phyloP scores from a whole-genome alignment of 2,888 invertebrate genomes.

The Leptogaster cylindrica region DNA sequence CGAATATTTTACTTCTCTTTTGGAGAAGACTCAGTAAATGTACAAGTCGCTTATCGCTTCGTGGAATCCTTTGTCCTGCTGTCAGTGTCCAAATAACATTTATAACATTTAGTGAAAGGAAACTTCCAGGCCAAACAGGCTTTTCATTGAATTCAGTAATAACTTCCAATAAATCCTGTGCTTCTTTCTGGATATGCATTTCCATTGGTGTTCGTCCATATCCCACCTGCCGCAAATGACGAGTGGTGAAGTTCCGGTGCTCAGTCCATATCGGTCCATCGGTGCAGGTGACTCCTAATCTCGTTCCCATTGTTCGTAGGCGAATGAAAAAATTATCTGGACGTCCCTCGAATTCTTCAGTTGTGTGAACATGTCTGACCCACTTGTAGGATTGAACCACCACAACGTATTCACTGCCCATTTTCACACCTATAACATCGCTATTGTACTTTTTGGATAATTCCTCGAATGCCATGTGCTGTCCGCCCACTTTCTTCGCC shows the following conservation, averaged over 20 bases:
- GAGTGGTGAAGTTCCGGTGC: slow-evolving; percentile 65
- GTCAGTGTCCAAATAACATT: slow-evolving; percentile 72
- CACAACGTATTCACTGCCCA: slow-evolving; percentile 65
- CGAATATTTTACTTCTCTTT: slow-evolving; percentile 65
- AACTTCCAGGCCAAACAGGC: slow-evolving; percentile 56
- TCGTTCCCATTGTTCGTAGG: slow-evolving; percentile 69
- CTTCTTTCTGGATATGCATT: slow-evolving; percentile 65
- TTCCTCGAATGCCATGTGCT: slow-evolving; percentile 64
- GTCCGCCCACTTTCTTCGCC: slow-evolving; percentile 61
- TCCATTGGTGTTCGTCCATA: slow-evolving; percentile 66
- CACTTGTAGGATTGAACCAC: slow-evolving; percentile 65
- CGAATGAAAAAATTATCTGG: slow-evolving; percentile 71
- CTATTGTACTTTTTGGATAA: slow-evolving; percentile 64
- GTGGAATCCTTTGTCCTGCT: slow-evolving; percentile 64
- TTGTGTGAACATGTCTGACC: slow-evolving; percentile 64
- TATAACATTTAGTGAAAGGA: slow-evolving; percentile 67
- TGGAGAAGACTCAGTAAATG: slow-evolving; percentile 63
- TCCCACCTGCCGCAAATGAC: slow-evolving; percentile 65
- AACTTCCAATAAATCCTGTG: slow-evolving; percentile 60
- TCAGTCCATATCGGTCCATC: slow-evolving; percentile 67
- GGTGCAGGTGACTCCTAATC: slow-evolving; percentile 65
- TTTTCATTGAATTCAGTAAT: slow-evolving; percentile 50
- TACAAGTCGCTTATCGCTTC: slow-evolving; percentile 61
- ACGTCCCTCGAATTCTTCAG: slow-evolving; percentile 69
- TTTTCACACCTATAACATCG: slow-evolving; percentile 66